Evolutionary conservation across 2,797 vertebrate species (phyloP).

Genomic region (Sebastes itinus): DNA sequence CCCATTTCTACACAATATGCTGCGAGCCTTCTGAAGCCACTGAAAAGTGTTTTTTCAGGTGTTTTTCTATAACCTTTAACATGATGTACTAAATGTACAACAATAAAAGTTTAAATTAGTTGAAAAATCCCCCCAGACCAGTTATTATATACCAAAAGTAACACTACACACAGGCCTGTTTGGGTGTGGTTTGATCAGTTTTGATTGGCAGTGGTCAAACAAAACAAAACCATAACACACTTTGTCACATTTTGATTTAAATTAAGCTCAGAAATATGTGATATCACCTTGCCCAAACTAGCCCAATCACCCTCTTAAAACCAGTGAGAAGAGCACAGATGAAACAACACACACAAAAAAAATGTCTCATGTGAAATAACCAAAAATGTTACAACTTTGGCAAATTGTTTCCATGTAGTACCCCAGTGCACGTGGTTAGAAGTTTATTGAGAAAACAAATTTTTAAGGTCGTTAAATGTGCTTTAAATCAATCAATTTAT

Average conservation of each 20-base stretch:
- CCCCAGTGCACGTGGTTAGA: background rate
- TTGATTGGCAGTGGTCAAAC: background rate
- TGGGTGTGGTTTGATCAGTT: background rate
- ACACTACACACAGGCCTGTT: background rate
- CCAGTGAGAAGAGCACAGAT: background rate
- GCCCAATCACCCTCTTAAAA: background rate
- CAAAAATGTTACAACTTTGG: background rate
- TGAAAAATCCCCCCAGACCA: too few relatives aligned
- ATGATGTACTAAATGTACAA: too few relatives aligned
- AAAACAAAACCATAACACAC: background rate
- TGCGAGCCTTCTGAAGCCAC: background rate
- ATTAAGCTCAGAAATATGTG: background rate
- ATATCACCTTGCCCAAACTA: background rate
- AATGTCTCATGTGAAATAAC: background rate
- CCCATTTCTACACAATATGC: background rate
- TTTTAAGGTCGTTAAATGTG: conserved; percentile 2
- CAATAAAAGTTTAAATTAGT: too few relatives aligned
- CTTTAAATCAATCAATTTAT: background rate
- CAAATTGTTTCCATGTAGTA: background rate
- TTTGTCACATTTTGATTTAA: background rate
- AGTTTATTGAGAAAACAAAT: background rate
- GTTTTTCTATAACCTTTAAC: too few relatives aligned
- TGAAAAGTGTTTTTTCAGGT: background rate
- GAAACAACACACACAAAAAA: background rate
- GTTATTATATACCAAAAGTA: background rate